Evolutionary conservation across 2,113 vertebrate species (phyloP).

Genomic region (Syrrhaptes paradoxus): DNA sequence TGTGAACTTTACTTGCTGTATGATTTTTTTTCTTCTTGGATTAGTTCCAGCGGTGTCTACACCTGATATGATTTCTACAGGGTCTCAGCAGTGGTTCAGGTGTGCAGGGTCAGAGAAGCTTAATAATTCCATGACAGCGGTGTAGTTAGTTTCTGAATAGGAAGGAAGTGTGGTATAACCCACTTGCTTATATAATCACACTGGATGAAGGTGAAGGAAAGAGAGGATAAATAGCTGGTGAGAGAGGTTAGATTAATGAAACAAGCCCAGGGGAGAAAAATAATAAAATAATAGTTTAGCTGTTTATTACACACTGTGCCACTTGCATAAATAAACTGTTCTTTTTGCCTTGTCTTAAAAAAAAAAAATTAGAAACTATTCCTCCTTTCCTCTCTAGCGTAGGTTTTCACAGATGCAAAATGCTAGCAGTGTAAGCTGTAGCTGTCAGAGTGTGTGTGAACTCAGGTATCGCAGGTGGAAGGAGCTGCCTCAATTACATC

Average conservation of each 20-base stretch:
- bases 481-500: background rate
- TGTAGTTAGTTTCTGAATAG: background rate
- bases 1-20: background rate
- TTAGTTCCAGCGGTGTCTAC: background rate
- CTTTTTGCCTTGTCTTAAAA: background rate
- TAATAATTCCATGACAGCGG: background rate
- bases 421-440: background rate
- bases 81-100: background rate
- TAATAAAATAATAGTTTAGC: background rate
- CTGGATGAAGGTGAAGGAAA: background rate
- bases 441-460: background rate
- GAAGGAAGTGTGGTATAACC: background rate
- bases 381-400: background rate
- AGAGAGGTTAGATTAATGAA: background rate
- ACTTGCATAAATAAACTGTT: background rate
- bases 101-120: background rate
- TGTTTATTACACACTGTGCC: background rate
- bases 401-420: background rate
- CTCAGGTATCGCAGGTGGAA: background rate
- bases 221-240: background rate
- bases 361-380: background rate
- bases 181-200: background rate
- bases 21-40: background rate
- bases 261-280: background rate
- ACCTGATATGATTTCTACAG: background rate